Evolutionary conservation across 2,888 invertebrate genomes (phyloP).

Genomic region (Limnephilus lunatus): DNA sequence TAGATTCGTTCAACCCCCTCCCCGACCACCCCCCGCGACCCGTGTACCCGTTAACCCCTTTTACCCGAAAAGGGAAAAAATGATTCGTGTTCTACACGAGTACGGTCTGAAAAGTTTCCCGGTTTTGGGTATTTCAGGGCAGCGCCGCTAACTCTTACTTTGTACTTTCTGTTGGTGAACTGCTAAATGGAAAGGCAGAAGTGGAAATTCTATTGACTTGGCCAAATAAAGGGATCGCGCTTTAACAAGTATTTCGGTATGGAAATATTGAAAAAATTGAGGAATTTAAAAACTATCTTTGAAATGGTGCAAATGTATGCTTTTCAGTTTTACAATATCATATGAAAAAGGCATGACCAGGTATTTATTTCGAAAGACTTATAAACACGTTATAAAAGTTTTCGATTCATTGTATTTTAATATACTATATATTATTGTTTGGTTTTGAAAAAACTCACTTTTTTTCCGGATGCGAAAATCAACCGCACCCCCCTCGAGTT

Average conservation of each 20-base stretch:
- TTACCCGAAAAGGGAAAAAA: conserved; percentile 15
- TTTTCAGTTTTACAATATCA: neutral
- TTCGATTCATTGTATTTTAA: too few relatives aligned
- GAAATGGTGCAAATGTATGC: neutral
- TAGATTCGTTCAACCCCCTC: conserved; percentile 28
- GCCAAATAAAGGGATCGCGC: neutral
- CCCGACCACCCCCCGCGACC: too few relatives aligned
- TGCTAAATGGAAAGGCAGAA: neutral
- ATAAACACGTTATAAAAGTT: too few relatives aligned
- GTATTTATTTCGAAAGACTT: too few relatives aligned
- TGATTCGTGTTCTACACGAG: conserved; percentile 37
- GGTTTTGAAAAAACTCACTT: too few relatives aligned
- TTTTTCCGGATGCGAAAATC: too few relatives aligned
- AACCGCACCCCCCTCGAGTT: too few relatives aligned
- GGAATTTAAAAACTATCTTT: neutral
- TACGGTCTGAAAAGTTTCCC: conserved; percentile 22
- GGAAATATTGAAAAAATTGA: neutral
- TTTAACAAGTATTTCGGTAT: neutral
- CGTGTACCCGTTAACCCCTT: conserved; percentile 13
- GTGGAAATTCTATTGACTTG: neutral
- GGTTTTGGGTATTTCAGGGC: neutral
- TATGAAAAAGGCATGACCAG: neutral
- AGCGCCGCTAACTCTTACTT: neutral
- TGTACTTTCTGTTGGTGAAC: neutral
- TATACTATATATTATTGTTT: too few relatives aligned